Evolutionary conservation across 2,113 vertebrate species (phyloP).

Genomic region (Silurus meridionalis): DNA sequence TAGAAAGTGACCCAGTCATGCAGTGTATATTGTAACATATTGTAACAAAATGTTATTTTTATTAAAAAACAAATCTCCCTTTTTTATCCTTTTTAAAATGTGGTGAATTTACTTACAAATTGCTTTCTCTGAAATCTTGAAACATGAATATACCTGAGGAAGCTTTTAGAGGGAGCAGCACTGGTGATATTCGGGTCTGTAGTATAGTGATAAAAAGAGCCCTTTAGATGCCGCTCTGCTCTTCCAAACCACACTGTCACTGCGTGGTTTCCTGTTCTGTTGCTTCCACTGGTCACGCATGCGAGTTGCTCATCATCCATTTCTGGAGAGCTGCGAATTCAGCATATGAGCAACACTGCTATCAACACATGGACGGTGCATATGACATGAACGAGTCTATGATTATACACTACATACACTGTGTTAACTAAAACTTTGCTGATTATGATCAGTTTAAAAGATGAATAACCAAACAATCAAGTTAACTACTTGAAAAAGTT

Average conservation of each 20-base stretch:
- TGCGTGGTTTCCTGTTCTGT: slow-evolving; percentile 71
- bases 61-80: not conserved
- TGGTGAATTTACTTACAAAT: not conserved
- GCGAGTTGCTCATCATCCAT: slow-evolving; percentile 76
- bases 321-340: slow-evolving; percentile 70
- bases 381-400: not conserved
- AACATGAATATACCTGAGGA: slow-evolving; percentile 70
- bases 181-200: slow-evolving; percentile 85
- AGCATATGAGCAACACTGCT: not conserved
- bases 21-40: not conserved
- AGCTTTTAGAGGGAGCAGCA: slow-evolving; percentile 86
- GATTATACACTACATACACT: not conserved
- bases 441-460: not conserved
- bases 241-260: slow-evolving; percentile 83
- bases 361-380: not conserved
- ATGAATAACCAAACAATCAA: not conserved
- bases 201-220: slow-evolving; percentile 79
- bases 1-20: not conserved
- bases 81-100: not conserved
- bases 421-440: not conserved
- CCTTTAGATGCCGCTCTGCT: slow-evolving; percentile 75
- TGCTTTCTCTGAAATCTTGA: not conserved
- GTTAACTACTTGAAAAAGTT: not conserved
- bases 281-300: slow-evolving; percentile 82
- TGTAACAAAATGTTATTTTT: not conserved